Conservation (phyloP, 2,113 vertebrate species). For the Bettongia penicillata region DNA sequence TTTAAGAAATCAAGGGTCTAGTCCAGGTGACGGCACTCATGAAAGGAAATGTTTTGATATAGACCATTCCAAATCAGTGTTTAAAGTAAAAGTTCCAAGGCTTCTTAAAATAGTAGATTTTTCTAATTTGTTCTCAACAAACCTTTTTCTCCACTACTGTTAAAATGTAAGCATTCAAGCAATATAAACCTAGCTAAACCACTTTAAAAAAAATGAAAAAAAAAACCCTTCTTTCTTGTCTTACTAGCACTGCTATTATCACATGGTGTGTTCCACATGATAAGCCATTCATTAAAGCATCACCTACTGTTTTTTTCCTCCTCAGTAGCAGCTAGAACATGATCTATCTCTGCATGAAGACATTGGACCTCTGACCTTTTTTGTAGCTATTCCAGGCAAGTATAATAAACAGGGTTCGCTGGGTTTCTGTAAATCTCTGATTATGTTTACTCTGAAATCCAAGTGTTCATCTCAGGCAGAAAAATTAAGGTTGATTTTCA, state of each 20-base stretch:
- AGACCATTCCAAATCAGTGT: constrained; percentile 61
- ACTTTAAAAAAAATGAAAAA: constrained; percentile 47
- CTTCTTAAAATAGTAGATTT: constrained; percentile 69
- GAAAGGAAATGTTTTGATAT: constrained; percentile 56
- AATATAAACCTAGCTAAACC: constrained; percentile 80
- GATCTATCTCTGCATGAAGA: constrained; percentile 90
- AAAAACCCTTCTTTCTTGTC: constrained; percentile 79
- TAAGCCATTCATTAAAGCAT: constrained; percentile 92
- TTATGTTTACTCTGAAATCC: constrained; percentile 88
- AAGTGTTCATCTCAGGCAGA: constrained; percentile 87
- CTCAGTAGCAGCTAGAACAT: constrained; percentile 89
- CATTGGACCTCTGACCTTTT: constrained; percentile 88
- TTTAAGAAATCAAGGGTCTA: constrained; percentile 32
- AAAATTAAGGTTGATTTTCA: constrained; percentile 88
- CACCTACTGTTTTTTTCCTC: constrained; percentile 90
- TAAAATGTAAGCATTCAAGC: constrained; percentile 81
- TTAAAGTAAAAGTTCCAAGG: constrained; percentile 76
- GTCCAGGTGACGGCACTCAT: constrained; percentile 35
- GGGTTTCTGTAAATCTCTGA: constrained; percentile 89
- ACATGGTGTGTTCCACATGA: constrained; percentile 91
- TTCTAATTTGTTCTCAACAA: constrained; percentile 76
- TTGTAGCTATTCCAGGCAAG: constrained; percentile 87
- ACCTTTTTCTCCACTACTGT: constrained; percentile 75
- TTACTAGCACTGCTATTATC: constrained; percentile 87
- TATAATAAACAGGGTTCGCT: constrained; percentile 88